A percentile compares a stretch with the other conserved stretches of the same genome.
Conservation (phyloP, 2,888 invertebrate genomes). For the Omphaloscelis lunosa region DNA sequence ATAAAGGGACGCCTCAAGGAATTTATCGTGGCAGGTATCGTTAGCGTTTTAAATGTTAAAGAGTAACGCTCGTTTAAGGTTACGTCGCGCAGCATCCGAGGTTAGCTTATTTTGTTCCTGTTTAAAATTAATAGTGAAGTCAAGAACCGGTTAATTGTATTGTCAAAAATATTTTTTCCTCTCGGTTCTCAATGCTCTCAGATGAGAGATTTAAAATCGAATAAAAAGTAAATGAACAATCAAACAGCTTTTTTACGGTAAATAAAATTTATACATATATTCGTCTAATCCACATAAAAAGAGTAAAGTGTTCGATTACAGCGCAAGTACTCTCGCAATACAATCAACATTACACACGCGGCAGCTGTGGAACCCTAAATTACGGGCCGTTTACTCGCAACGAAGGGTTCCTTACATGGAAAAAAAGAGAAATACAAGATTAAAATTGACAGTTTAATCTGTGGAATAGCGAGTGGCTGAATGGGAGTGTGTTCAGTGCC, state of each 20-base stretch:
- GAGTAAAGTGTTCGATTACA: slow-evolving; percentile 82
- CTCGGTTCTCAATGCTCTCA: neutral
- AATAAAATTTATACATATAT: slow-evolving; percentile 64
- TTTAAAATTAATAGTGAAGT: slow-evolving; percentile 4
- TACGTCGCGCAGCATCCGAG: slow-evolving; percentile 20
- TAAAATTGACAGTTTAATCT: slow-evolving; percentile 88
- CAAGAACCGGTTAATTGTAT: neutral
- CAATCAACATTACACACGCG: slow-evolving; percentile 88
- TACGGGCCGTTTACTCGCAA: slow-evolving; percentile 83
- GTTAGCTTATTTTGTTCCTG: neutral
- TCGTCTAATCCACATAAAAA: slow-evolving; percentile 77
- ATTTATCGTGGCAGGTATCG: slow-evolving; percentile 66
- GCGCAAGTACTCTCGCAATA: slow-evolving; percentile 79
- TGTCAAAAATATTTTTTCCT: neutral
- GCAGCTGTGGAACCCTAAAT: slow-evolving; percentile 89
- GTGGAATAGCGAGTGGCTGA: slow-evolving; percentile 77
- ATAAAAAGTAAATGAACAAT: slow-evolving; percentile 32
- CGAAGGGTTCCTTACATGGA: slow-evolving; percentile 81
- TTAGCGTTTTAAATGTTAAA: slow-evolving; percentile 56
- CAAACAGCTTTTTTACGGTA: slow-evolving; percentile 49
- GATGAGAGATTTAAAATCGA: neutral
- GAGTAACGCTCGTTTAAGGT: slow-evolving; percentile 54
- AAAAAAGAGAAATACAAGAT: slow-evolving; percentile 77
- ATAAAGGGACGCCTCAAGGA: slow-evolving; percentile 71
- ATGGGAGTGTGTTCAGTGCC: slow-evolving; percentile 67